Evolutionary conservation across 2,797 vertebrate species (phyloP), one percentile per base, ranked within the genome.

Genomic region (Phylloscopus collybita): DNA sequence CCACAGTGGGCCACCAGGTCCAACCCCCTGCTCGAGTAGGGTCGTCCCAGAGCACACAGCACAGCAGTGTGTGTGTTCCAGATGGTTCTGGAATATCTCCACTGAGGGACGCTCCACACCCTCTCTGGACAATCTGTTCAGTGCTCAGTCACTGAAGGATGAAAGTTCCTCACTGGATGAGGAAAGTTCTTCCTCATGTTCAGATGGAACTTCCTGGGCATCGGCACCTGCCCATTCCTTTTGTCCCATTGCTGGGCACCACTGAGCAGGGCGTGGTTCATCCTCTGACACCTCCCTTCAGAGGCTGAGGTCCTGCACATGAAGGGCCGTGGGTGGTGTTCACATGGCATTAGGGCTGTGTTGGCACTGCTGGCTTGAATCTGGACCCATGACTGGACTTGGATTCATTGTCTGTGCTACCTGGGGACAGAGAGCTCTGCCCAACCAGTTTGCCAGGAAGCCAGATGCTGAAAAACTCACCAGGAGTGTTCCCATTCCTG

Each of bases 401-500:
- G 14, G 38, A 12, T 34, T 70, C 26, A 3, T 27, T 16, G 32
- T 11, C 80, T 4, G 0, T 36, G 22, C 67, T n/a, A 8, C 16
- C n/a, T 16, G 5, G 13, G 10, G 32, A 45, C 64, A 72, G 40
- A 75, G 57, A 47, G 38, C 40, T 88, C 62, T 81, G 47, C 38
- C 50, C 54, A 56, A 8, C 16, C 36, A 47, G 10, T 80, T 76
- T 42, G 21, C 71, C 36, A 32, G 62, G 59, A 57, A 74, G 27
- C 19, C 18, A 38, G n/a, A 11, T 19, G 20, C n/a, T 44, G 45
- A 45, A 81, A 69, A 57, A 51, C 3, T 13, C 10, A 16, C 5
- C 27, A 50, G 6, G 34, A 47, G 49, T 7, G 18, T 18, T 44
- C 50, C 57, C 0, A 0, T 40, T 27, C 13, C 16, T 0, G 0